Evolutionary conservation across 2,797 vertebrate genomes (phyloP).

Genomic region (Sus cebifrons): DNA sequence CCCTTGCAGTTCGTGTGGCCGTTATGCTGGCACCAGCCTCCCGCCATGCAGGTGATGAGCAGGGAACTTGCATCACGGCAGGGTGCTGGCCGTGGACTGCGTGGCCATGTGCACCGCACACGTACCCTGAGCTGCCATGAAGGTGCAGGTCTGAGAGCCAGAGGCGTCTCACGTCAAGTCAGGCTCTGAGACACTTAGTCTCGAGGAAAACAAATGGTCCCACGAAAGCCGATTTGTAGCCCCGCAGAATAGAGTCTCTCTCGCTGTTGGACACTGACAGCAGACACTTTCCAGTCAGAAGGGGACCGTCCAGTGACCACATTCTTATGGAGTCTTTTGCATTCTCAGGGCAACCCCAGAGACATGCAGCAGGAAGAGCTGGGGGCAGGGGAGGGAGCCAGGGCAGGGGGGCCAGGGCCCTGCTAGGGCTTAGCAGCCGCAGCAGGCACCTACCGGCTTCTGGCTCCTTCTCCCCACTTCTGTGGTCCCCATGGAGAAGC

Average conservation of each 20-base stretch:
- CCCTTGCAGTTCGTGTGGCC: rapidly evolving
- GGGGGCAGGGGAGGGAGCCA: not conserved
- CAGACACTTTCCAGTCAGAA: not conserved
- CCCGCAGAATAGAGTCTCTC: rapidly evolving
- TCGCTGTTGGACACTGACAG: not conserved
- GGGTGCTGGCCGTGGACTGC: rapidly evolving
- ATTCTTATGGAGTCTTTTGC: not conserved
- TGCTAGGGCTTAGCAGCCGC: not conserved
- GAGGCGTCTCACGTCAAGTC: not conserved
- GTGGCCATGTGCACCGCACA: not conserved
- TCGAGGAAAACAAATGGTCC: not conserved
- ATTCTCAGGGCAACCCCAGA: not conserved
- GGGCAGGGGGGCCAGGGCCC: not conserved
- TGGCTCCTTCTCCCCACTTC: rapidly evolving
- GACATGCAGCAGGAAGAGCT: rapidly evolving
- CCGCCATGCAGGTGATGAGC: not conserved
- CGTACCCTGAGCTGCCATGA: rapidly evolving
- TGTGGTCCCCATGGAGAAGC: not conserved
- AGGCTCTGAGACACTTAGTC: not conserved
- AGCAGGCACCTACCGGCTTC: rapidly evolving
- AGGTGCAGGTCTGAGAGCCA: not conserved
- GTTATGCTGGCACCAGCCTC: rapidly evolving
- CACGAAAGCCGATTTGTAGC: rapidly evolving
- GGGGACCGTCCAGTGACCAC: rapidly evolving
- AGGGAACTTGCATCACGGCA: rapidly evolving